Base-by-base conservation (phyloP, 1,140 invertebrate genomes). In the Polypedilum vanderplanki region DNA sequence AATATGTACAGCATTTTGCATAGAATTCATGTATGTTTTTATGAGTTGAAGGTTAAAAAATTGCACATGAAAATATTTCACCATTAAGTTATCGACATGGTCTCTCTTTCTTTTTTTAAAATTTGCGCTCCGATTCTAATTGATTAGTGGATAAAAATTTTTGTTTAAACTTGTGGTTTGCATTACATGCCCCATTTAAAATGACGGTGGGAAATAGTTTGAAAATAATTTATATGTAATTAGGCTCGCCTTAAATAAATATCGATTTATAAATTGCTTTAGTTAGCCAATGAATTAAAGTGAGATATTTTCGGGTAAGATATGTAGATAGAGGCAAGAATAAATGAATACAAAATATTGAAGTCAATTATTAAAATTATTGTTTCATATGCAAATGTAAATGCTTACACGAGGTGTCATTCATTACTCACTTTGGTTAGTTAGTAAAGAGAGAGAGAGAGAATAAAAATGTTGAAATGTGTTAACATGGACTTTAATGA, bases 401-500 rank as follows among this genome's bases (percentile, higher is more conserved):
- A n/a, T n/a, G 12, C 12, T 57, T n/a, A 57, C n/a, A 57, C n/a
- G 46, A 57, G 46, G 46, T 57, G 46, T 57, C 46, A 57, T 57
- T 57, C 46, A 57, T 57, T 57, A 57, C 12, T 57, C 46, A 57
- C 46, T 57, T 57, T n/a, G 46, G 46, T n/a, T 8, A 12, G 41
- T 9, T 12, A 57, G 1, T 12, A 57, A 57, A 57, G 1, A 57
- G 15, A n/a, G 12, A 57, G 9, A 57, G 3, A 12, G 41, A 57
- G n/a, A n/a, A n/a, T n/a, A 57, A 12, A 20, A 70, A 33, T 33
- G 24, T 33, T 33, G 24, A 33, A 70, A 70, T 18, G 65, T 70
- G 65, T 70, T 70, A 70, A 70, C 65, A 70, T 70, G 18, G 17
- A 70, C 46, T 18, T 70, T 70, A 70, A 70, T 70, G 65, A 70